Conservation (phyloP, 1,140 invertebrate genomes). For the Copidosoma floridanum region DNA sequence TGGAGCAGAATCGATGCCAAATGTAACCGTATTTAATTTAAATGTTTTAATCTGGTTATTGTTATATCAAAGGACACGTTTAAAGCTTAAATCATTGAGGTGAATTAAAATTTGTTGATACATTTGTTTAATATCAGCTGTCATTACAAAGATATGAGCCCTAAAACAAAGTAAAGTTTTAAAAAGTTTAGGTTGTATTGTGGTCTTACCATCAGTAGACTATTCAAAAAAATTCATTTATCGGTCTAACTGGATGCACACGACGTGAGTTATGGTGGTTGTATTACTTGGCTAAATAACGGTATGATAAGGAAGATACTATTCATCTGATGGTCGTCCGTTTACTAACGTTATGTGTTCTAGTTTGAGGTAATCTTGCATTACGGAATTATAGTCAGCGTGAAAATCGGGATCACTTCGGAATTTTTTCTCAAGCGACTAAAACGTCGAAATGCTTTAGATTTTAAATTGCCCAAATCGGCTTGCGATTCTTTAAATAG, state of each 20-base stretch:
- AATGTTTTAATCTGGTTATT: not conserved
- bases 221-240: slow-evolving; percentile 33
- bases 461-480: not conserved
- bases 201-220: slow-evolving; percentile 27
- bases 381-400: slow-evolving; percentile 36
- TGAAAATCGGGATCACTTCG: slow-evolving; percentile 29
- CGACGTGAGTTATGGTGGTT: slow-evolving; percentile 42
- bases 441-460: not conserved
- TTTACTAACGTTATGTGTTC: slow-evolving; percentile 39
- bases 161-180: slow-evolving; percentile 29
- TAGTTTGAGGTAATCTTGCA: slow-evolving; percentile 42
- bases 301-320: slow-evolving; percentile 51
- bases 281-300: slow-evolving; percentile 40
- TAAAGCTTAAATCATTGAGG: slow-evolving; percentile 34
- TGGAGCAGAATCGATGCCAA: not conserved
- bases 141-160: slow-evolving; percentile 34
- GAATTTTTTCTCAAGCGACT: slow-evolving; percentile 22
- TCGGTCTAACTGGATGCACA: slow-evolving; percentile 35
- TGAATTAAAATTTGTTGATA: slow-evolving; percentile 42
- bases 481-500: not conserved
- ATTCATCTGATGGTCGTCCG: slow-evolving; percentile 1
- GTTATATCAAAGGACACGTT: slow-evolving; percentile 26
- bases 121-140: slow-evolving; percentile 49
- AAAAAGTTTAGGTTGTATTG: not conserved
- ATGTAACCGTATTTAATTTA: not conserved